Evolutionary conservation across 2,888 invertebrate species (phyloP).

Genomic region (Chymomyza amoena): DNA sequence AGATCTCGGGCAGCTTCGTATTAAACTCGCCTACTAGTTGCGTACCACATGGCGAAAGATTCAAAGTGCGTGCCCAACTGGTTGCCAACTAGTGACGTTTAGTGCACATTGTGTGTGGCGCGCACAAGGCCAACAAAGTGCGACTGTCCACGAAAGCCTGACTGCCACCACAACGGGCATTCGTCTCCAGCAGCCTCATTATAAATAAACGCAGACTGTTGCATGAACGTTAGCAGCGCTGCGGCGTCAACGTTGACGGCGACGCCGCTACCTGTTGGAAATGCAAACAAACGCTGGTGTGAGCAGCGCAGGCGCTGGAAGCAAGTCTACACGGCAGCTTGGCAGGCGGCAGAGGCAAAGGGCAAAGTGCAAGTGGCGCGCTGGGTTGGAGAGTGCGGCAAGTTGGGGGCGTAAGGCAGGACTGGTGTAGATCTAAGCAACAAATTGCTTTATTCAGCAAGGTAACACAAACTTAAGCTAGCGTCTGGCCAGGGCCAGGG

Average conservation of each 20-base stretch:
- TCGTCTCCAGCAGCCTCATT: conserved; percentile 42
- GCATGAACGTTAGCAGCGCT: conserved; percentile 49
- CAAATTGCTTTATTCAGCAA: conserved; percentile 4
- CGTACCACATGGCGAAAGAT: no score
- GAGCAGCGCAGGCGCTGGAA: conserved; percentile 58
- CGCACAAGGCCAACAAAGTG: background rate
- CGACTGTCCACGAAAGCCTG: background rate
- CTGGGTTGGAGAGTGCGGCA: background rate
- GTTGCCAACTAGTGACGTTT: background rate
- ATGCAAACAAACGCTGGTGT: conserved; percentile 46
- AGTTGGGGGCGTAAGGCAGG: background rate
- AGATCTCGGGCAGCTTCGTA: no score
- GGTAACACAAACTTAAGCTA: background rate
- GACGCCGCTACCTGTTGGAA: conserved; percentile 66
- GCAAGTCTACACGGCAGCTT: conserved; percentile 45
- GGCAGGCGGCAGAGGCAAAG: background rate
- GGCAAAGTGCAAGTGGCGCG: background rate
- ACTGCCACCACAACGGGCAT: conserved; percentile 17
- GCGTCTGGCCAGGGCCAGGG: background rate
- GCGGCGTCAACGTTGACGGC: conserved; percentile 26
- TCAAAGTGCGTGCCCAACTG: no score
- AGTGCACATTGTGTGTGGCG: background rate
- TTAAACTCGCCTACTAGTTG: no score
- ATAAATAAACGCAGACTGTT: conserved; percentile 61
- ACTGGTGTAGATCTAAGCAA: background rate